Conservation (phyloP, 2,113 vertebrate species). For the Plecotus auritus region DNA sequence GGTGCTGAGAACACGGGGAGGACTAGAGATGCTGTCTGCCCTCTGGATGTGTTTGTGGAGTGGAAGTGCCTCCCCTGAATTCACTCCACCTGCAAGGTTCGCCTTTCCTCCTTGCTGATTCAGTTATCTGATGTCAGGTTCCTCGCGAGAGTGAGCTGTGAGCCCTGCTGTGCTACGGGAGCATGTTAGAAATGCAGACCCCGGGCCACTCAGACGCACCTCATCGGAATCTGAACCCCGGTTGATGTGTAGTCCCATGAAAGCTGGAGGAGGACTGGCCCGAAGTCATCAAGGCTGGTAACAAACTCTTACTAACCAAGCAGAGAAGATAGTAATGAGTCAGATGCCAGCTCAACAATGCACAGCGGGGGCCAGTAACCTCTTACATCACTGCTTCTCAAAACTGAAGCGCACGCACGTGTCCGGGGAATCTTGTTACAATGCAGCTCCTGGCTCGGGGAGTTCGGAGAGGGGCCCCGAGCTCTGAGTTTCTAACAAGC, state of each 20-base stretch:
- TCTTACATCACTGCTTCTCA: background rate
- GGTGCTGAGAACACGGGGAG: background rate
- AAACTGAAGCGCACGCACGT: fast-evolving
- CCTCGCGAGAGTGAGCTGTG: fast-evolving
- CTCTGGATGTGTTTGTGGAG: background rate
- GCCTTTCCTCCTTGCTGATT: background rate
- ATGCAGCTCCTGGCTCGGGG: background rate
- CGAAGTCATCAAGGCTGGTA: background rate
- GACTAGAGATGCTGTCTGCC: background rate
- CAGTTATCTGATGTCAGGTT: background rate
- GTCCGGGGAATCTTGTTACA: background rate
- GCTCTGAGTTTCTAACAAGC: background rate
- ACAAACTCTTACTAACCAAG: background rate
- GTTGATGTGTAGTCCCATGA: background rate
- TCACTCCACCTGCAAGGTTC: background rate
- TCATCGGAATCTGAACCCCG: background rate
- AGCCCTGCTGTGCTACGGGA: fast-evolving
- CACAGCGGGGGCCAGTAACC: background rate
- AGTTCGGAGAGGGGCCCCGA: background rate
- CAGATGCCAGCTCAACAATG: background rate
- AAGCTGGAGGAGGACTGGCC: background rate
- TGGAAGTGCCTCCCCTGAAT: background rate
- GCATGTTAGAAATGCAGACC: background rate
- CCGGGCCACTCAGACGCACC: fast-evolving
- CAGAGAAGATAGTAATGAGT: background rate